Evolutionary conservation across 2,888 invertebrate species (phyloP), one percentile per base, ranked within the genome.

Genomic region (Trichacis sp.): DNA sequence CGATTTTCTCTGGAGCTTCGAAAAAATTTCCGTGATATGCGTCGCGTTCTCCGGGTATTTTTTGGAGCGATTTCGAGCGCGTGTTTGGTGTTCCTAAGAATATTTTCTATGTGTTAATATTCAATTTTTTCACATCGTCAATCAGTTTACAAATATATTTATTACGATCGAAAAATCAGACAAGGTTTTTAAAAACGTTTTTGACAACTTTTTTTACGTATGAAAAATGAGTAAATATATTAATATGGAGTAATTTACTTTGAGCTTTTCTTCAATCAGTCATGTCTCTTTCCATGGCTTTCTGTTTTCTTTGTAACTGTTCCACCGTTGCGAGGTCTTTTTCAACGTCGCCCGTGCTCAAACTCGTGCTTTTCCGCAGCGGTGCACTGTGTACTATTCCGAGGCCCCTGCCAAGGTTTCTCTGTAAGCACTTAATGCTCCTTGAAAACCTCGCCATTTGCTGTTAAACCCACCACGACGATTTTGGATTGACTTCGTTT

Each of bases 381-480:
- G 84, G n/a, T n/a, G n/a, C n/a, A n/a, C n/a, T n/a, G n/a, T n/a
- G n/a, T n/a, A n/a, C n/a, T n/a, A n/a, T n/a, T 96, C 96, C 11
- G 95, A 86, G 0, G 98, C 97, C 0, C 94, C 95, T 0, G 91
- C 89, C 4, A 98, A 86, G 56, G 91, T 89, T 67, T 92, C 90
- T 19, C 95, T 87, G 84, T 98, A 98, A 12, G 89, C 87, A 73
- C 91, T 91, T 40, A 97, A 86, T 0, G 96, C 96, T 1, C 96
- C 96, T 81, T 95, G 95, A 18, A 98, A 87, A 18, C 91, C 92
- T 53, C 90, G 89, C 98, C 98, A 98, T 79, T 95, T 95, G 72
- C 87, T 88, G 63, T 96, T 92, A 81, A 97, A 92, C 51, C 91
- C 90, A 78, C 93, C 92, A 20, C 95, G 88, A 0, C 95, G 89